Evolutionary conservation across 2,888 invertebrate genomes (phyloP), one percentile per base, ranked within the genome.

Genomic region (Tipula unca): DNA sequence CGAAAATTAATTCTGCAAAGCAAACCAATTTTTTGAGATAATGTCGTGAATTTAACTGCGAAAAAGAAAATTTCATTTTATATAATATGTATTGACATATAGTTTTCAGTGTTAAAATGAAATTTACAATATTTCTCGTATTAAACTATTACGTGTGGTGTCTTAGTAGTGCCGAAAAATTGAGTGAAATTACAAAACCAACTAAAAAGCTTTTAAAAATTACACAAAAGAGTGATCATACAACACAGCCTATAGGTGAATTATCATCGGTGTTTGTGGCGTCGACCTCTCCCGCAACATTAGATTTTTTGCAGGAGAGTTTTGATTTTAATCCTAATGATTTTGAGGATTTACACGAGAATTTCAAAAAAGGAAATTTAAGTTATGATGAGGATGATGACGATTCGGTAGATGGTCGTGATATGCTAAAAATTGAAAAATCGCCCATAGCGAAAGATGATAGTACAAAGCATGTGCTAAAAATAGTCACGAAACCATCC

Each of bases 291-390:
- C 10, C 69, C 20, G 14, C 69, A 14, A 14, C 14, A 8, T 17
- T 83, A n/a, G 83, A 83, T 83, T 83, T 83, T 83, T 32, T 83
- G n/a, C 83, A 83, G 32, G 90, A 90, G 0, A 88, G 89, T 20
- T 90, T 91, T 85, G 91, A 90, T 86, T 90, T 90, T 36, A 90
- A 90, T 87, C 86, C 90, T 85, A 90, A 90, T 3, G 90, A 90
- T 69, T 87, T 90, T 5, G 91, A 89, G 85, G 90, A 90, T 85
- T 86, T 87, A 8, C 90, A 90, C 86, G 86, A 87, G 84, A 86
- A 85, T 85, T 87, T 89, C 85, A 89, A 89, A 84, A 90, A 89
- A 86, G 90, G 88, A 3, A 90, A 90, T 85, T 87, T 90, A 0
- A 90, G 88, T 86, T 88, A 69, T 25, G 25, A 69, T 69, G 69